These are phyloP conservation scores for Botia almorhae DNA, from an alignment of 2,797 vertebrate species.

Conservation along the genomic window DNA sequence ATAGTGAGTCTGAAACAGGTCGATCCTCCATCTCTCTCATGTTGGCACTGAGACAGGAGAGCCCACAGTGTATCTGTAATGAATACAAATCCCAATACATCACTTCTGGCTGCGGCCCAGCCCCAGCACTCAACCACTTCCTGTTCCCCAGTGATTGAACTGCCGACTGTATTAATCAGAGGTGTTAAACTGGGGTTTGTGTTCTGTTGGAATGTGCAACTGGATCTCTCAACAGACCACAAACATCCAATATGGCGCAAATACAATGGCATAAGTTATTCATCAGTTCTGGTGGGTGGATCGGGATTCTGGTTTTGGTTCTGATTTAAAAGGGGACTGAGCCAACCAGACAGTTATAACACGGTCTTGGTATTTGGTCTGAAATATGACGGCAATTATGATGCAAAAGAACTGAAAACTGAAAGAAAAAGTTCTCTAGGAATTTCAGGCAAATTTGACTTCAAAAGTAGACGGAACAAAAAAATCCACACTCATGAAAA, in stretches of 20 bases:
- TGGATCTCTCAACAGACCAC: constrained; percentile 17
- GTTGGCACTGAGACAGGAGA: constrained; percentile 43
- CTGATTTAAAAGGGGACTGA: not conserved
- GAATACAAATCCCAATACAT: constrained; percentile 49
- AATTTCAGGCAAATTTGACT: not conserved
- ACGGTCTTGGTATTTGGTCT: constrained; percentile 22
- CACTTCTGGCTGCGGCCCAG: constrained; percentile 46
- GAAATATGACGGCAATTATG: constrained; percentile 14
- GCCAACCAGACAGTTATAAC: constrained; percentile 25
- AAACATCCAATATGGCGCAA: constrained; percentile 31
- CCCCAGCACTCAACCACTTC: constrained; percentile 31
- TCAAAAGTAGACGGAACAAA: not conserved
- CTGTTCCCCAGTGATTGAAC: constrained; percentile 36
- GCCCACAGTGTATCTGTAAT: constrained; percentile 49
- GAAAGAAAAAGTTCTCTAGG: not conserved
- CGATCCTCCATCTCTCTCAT: constrained; percentile 39
- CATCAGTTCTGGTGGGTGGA: constrained; percentile 18
- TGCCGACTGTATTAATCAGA: constrained; percentile 44
- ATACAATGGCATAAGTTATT: constrained; percentile 12
- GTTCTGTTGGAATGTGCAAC: constrained; percentile 32
- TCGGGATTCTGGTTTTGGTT: constrained; percentile 2
- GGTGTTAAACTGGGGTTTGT: constrained; percentile 50
- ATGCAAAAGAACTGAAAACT: not conserved
- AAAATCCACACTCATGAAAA: not conserved
- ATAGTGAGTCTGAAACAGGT: constrained; percentile 34